Conservation (phyloP, 2,797 vertebrate genomes). For the Manis javanica region DNA sequence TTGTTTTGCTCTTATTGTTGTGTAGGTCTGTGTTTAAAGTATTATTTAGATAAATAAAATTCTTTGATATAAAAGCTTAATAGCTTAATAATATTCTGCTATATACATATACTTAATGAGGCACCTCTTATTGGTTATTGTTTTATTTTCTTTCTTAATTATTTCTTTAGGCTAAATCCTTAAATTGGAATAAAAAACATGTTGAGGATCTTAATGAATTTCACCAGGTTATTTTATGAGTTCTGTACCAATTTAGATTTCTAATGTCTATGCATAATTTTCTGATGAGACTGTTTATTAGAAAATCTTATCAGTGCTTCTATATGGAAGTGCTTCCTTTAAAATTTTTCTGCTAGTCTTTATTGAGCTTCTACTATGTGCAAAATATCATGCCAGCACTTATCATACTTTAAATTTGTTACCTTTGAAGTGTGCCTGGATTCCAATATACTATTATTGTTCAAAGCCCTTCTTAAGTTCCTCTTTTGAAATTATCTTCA, state of each 20-base stretch:
- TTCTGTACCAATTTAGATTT: background rate
- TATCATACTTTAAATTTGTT: background rate
- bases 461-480: background rate
- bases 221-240: background rate
- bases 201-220: background rate
- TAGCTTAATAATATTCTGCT: background rate
- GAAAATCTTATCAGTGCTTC: background rate
- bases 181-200: background rate
- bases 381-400: background rate
- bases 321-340: background rate
- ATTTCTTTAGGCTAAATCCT: conserved; percentile 7
- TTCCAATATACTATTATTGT: background rate
- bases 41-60: background rate
- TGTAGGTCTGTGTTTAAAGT: background rate
- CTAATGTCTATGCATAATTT: conserved; percentile 14
- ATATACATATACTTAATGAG: background rate
- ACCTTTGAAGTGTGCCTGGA: background rate
- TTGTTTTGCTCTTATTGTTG: background rate
- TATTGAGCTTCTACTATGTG: background rate
- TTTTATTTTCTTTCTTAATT: background rate
- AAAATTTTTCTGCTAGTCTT: background rate
- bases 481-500: conserved; percentile 9
- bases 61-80: conserved; percentile 37
- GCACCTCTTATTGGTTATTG: background rate
- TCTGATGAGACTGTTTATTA: background rate